Evolutionary conservation across 2,113 vertebrate genomes (phyloP).

Genomic region (Peromyscus californicus): DNA sequence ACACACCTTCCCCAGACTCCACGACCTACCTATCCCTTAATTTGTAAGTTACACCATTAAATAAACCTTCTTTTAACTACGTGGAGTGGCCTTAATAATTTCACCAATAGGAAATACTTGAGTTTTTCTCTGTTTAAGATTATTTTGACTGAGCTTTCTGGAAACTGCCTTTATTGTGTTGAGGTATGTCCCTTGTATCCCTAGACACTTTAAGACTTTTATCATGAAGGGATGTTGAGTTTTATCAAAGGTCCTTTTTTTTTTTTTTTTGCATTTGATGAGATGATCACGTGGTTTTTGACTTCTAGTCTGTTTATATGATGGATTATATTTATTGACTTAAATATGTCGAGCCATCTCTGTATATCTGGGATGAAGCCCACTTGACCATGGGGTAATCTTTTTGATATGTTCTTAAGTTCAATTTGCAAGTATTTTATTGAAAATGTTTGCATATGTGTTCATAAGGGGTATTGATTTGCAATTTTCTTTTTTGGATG

Average conservation of each 20-base stretch:
- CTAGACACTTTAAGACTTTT: not conserved
- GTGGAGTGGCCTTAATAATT: too few species aligned
- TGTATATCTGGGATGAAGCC: not conserved
- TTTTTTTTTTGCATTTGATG: not conserved
- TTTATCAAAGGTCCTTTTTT: not conserved
- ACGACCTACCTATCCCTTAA: too few species aligned
- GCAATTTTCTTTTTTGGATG: not conserved
- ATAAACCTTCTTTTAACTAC: too few species aligned
- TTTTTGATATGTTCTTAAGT: not conserved
- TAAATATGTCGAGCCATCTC: not conserved
- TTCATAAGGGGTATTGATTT: not conserved
- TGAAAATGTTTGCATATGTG: not conserved
- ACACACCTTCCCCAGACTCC: too few species aligned
- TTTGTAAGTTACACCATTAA: too few species aligned
- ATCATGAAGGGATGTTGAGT: not conserved
- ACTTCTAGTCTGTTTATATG: not conserved
- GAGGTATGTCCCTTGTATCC: not conserved
- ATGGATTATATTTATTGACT: not conserved
- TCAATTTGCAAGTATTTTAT: not conserved
- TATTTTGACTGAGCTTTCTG: not conserved
- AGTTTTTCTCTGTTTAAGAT: not conserved
- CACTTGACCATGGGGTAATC: not conserved
- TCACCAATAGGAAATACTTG: not conserved
- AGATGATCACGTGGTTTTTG: not conserved
- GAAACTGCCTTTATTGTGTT: not conserved